Evolutionary conservation across 2,113 vertebrate genomes (phyloP).

Genomic region (Ageneiosus marmoratus): DNA sequence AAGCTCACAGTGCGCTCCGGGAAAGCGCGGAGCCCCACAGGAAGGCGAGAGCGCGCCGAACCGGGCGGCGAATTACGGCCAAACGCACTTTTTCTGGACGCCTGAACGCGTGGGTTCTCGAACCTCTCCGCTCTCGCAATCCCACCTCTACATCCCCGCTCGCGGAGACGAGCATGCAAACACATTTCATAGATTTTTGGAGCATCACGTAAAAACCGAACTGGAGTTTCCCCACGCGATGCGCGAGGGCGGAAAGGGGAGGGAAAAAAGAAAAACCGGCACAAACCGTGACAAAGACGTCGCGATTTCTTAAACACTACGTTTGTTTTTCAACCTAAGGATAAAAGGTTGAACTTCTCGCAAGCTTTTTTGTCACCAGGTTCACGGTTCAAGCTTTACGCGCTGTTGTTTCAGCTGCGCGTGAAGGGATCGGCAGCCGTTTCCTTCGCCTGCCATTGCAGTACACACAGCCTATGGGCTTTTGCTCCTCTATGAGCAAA

Average conservation of each 20-base stretch:
- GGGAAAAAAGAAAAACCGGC: neutral
- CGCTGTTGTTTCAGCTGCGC: slow-evolving; percentile 2
- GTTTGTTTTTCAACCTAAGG: neutral
- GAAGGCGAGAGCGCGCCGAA: slow-evolving; percentile 59
- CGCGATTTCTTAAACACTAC: neutral
- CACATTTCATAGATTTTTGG: slow-evolving; percentile 86
- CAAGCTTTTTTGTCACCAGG: neutral
- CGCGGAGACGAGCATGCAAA: slow-evolving; percentile 82
- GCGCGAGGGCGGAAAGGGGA: slow-evolving; percentile 35
- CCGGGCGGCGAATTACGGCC: slow-evolving; percentile 62
- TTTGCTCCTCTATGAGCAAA: slow-evolving; percentile 48
- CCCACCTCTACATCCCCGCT: slow-evolving; percentile 90
- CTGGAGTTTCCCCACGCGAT: slow-evolving; percentile 73
- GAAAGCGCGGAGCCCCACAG: slow-evolving; percentile 62
- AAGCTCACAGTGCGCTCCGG: slow-evolving; percentile 64
- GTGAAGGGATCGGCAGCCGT: neutral
- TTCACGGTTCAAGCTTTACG: neutral
- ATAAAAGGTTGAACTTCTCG: neutral
- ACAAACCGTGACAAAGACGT: slow-evolving; percentile 42
- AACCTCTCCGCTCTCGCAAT: slow-evolving; percentile 78
- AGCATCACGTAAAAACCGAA: slow-evolving; percentile 88
- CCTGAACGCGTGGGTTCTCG: slow-evolving; percentile 81
- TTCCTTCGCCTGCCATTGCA: slow-evolving; percentile 17
- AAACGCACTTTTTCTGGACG: slow-evolving; percentile 76
- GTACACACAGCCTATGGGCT: slow-evolving; percentile 44